Evolutionary conservation across 1,140 invertebrate genomes (phyloP), one percentile per base, ranked within the genome.

Genomic region (Drosophila tristis): DNA sequence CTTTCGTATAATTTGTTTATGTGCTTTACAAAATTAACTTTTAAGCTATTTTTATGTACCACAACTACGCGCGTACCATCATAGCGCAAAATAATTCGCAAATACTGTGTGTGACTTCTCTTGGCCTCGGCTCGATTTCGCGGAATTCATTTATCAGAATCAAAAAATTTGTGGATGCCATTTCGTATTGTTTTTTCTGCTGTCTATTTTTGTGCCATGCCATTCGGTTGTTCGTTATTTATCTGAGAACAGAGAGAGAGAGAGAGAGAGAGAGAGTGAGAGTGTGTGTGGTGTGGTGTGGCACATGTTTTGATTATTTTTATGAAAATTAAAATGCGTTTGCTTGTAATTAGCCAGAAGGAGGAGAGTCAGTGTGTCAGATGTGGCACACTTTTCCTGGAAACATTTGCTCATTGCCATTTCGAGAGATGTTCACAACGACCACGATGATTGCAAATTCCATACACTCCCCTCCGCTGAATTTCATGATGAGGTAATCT

Each of bases 311-410:
- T 89, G 74, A 76, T 87, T 89, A 87, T 89, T 89, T 87, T 82
- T 74, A 82, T 87, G 84, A 76, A 87, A 87, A 89, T 89, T 87
- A 89, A 87, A 87, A 89, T 87, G 84, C 82, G 84, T 87, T 87
- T 89, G 74, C 82, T 78, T 87, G 78, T 82, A 89, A 86, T 79
- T 84, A 78, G 45, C 60, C 62, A 11, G 35, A 39, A 39, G 44
- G 53, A 56, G 48, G 61, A 57, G 43, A 42, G 65, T 56, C 16
- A 43, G 25, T 25, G 31, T 48, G 57, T 57, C 57, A 57, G 63
- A 75, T 50, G 66, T 43, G 78, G 73, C 78, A 76, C 74, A 47
- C 74, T 85, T 68, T 86, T 87, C 81, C 74, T 81, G 81, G 81
- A 86, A 86, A 63, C 65, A 61, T 80, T 75, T 50, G 81, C 82